A percentile compares a stretch with the other conserved stretches of the same genome.
Evolutionary conservation across 1,140 invertebrate genomes (phyloP).

Genomic region (Sitobion miscanthi): DNA sequence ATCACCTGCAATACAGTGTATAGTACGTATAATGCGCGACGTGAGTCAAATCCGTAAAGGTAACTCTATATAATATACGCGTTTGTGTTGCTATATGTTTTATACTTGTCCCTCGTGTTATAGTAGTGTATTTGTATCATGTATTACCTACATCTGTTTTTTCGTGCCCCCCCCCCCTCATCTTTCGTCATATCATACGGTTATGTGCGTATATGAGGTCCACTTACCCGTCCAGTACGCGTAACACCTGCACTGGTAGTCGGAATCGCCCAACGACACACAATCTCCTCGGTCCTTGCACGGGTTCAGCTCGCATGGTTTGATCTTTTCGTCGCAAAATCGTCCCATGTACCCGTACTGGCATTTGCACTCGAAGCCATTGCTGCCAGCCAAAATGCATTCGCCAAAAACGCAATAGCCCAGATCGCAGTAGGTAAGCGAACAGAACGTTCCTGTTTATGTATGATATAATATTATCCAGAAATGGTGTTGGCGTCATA

Average conservation of each 20-base stretch:
- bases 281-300: constrained; percentile 76
- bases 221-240: constrained; percentile 73
- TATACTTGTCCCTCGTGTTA: neutral
- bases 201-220: neutral
- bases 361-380: constrained; percentile 69
- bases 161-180: neutral
- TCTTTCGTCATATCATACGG: neutral
- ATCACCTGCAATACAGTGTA: constrained; percentile 64
- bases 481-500: neutral
- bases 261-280: constrained; percentile 67
- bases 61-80: neutral
- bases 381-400: constrained; percentile 67
- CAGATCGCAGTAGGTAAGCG: constrained; percentile 73
- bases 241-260: constrained; percentile 74
- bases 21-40: neutral
- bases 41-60: constrained; percentile 4
- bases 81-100: neutral
- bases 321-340: constrained; percentile 71
- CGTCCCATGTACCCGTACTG: constrained; percentile 70
- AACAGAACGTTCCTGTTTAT: constrained; percentile 71
- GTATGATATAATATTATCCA: neutral
- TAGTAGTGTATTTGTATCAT: neutral
- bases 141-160: neutral
- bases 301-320: constrained; percentile 73
- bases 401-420: constrained; percentile 75